Evolutionary conservation across 2,113 vertebrate species (phyloP), one percentile per base, ranked within the genome.

Genomic region (Rhinopomastus cyanomelas): DNA sequence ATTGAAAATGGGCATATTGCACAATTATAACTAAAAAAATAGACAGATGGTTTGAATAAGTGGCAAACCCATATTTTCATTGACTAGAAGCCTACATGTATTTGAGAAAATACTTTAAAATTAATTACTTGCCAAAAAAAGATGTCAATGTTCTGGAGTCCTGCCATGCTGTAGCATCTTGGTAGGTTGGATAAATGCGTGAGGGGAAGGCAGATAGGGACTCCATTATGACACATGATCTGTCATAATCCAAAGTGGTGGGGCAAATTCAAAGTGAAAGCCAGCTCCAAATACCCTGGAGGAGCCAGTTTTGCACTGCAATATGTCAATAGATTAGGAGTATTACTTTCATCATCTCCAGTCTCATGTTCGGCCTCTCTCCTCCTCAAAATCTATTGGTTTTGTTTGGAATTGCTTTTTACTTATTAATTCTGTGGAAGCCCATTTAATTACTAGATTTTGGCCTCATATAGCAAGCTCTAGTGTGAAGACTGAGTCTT

Each of bases 71-170:
- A 9, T 82, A 84, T 76, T 90, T 88, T 89, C 95, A 94, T 95
- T 95, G 92, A 96, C 87, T 93, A 85, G 59, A 95, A 90, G 85
- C 39, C 76, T 95, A 83, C 79, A 91, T 18, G 34, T 89, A 93
- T 94, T 95, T 93, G 64, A 96, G 69, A 94, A 90, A 96, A 94
- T 95, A 90, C 72, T 94, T 94, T 59, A 20, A 85, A 93, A 95
- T 87, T 94, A 96, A 96, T 96, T 95, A 93, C 65, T 76, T 95
- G 93, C 94, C 95, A 93, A 85, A 95, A 95, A 95, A 89, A 92
- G 52, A 96, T 95, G 95, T 97, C 95, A 96, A 52, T 89, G 82
- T 72, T 53, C 87, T 95, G 95, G 94, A 68, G 1, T 29, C 61
- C 34, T 66, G 87, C 93, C 95, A 95, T 37, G 34, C 8, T 36